These are phyloP conservation scores for Spicauda simplicius DNA, from an alignment of 2,888 invertebrate genomes.

Conservation along the genomic window DNA sequence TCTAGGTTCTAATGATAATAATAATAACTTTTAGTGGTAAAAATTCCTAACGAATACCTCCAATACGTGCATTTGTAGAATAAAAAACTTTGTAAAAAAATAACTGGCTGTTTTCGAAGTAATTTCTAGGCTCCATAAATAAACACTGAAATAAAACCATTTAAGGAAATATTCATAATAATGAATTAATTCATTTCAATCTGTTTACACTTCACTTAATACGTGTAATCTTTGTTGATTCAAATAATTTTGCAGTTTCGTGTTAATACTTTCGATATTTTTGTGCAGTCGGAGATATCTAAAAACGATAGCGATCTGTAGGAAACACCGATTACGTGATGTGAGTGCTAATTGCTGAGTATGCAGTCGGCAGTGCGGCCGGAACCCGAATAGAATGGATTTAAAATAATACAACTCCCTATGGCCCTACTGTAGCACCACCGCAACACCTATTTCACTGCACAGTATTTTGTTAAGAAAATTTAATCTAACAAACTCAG, in stretches of 20 bases:
- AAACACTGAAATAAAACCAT: too few relatives aligned
- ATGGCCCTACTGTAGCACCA: background rate
- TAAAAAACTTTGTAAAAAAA: too few relatives aligned
- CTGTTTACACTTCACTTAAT: too few relatives aligned
- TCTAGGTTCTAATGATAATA: too few relatives aligned
- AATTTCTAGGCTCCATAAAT: too few relatives aligned
- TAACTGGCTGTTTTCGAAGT: too few relatives aligned
- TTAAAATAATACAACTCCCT: constrained; percentile 1
- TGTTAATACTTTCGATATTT: background rate
- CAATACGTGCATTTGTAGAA: too few relatives aligned
- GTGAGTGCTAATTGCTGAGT: constrained; percentile 2
- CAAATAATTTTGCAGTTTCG: background rate
- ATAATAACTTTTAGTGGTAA: too few relatives aligned
- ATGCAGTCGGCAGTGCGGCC: background rate
- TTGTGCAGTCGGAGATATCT: background rate
- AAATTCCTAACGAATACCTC: too few relatives aligned
- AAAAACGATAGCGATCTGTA: constrained; percentile 3
- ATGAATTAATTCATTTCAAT: too few relatives aligned
- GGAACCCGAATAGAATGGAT: background rate
- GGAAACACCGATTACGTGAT: constrained; percentile 1
- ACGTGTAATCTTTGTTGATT: too few relatives aligned
- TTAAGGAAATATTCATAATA: too few relatives aligned
- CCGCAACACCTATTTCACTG: background rate
- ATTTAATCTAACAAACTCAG: background rate
- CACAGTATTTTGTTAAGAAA: background rate